Conservation (phyloP, 2,113 vertebrate species). For the Ophthalmolycus amberensis region DNA sequence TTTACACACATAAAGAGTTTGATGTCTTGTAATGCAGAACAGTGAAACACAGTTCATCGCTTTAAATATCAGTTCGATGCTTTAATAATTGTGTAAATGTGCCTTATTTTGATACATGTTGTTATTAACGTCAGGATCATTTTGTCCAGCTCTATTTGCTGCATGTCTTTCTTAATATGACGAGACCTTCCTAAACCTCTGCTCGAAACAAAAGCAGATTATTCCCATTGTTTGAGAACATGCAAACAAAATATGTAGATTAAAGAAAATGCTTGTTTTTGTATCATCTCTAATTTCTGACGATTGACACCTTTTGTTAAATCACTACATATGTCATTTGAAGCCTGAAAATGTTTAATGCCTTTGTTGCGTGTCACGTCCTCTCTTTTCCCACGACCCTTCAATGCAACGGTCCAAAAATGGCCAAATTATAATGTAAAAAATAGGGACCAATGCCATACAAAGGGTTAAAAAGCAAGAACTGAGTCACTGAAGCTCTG, state of each 20-base stretch:
- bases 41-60: not conserved
- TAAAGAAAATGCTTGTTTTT: not conserved
- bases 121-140: not conserved
- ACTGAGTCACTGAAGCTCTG: conserved; percentile 24
- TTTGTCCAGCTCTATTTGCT: not conserved
- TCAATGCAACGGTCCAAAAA: not conserved
- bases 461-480: conserved; percentile 12
- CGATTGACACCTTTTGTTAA: not conserved
- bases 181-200: not conserved
- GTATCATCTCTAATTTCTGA: not conserved
- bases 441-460: not conserved
- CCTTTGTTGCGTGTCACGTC: not conserved
- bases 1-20: not conserved
- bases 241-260: not conserved
- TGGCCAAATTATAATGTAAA: not conserved
- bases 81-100: not conserved
- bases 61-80: not conserved
- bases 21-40: not conserved
- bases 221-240: conserved; percentile 9
- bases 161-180: not conserved
- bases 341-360: not conserved
- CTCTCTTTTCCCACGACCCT: not conserved
- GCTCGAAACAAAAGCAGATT: not conserved
- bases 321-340: not conserved
- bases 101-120: not conserved